These are phyloP conservation scores for Amniataba percoides DNA, from an alignment of 2,797 vertebrate genomes.

Conservation along the genomic window DNA sequence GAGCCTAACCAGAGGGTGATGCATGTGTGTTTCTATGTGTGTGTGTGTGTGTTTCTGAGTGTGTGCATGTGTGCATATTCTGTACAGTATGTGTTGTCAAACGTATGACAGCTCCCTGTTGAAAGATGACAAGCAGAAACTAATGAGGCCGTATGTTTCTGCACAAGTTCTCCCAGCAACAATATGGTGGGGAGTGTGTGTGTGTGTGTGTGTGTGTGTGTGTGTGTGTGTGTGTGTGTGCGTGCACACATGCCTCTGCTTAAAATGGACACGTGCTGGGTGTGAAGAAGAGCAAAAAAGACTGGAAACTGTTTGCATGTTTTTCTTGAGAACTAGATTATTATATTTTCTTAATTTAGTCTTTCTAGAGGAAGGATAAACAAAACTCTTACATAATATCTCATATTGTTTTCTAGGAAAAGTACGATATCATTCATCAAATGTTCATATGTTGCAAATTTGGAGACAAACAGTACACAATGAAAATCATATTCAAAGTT, in stretches of 20 bases:
- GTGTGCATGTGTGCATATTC: slow-evolving; percentile 19
- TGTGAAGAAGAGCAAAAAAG: background rate
- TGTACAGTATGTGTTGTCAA: slow-evolving; percentile 47
- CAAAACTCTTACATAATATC: background rate
- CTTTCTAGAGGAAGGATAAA: background rate
- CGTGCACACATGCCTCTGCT: background rate
- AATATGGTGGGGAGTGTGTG: slow-evolving; percentile 31
- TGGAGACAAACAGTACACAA: background rate
- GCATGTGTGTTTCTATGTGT: background rate
- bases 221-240: slow-evolving; percentile 12
- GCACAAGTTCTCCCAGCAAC: slow-evolving; percentile 55
- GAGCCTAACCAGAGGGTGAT: slow-evolving; percentile 61
- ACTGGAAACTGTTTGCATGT: slow-evolving; percentile 1
- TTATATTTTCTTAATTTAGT: background rate
- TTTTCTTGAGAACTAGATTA: slow-evolving; percentile 25
- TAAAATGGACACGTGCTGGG: slow-evolving; percentile 27
- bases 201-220: slow-evolving; percentile 15
- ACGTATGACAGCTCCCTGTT: slow-evolving; percentile 64
- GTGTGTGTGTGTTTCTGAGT: slow-evolving; percentile 14
- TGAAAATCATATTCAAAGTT: background rate
- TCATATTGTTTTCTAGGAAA: background rate
- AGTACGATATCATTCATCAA: slow-evolving; percentile 2
- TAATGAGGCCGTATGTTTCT: slow-evolving; percentile 78
- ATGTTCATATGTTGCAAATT: background rate
- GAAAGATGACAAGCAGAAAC: slow-evolving; percentile 79